Evolutionary conservation across 2,113 vertebrate genomes (phyloP).

Genomic region (Oncorhynchus kisutch): DNA sequence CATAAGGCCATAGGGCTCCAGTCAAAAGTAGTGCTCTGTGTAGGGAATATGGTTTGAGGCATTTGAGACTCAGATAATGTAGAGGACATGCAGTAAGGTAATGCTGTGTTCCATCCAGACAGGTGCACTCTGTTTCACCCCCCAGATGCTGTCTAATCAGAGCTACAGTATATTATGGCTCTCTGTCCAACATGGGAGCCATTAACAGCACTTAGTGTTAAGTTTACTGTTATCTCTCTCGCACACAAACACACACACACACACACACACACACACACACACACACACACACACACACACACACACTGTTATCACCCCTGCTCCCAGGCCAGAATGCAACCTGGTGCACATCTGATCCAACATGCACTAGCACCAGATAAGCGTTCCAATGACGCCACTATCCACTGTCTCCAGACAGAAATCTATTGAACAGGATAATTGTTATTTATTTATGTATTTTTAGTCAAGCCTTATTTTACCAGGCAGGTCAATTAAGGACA

Average conservation of each 20-base stretch:
- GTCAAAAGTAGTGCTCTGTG: too few species aligned
- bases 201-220: conserved; percentile 50
- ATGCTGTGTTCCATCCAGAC: conserved; percentile 11
- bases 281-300: too few species aligned
- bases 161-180: background rate
- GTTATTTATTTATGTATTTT: too few species aligned
- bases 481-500: too few species aligned
- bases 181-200: conserved; percentile 21
- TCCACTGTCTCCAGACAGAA: too few species aligned
- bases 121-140: conserved; percentile 35
- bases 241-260: too few species aligned
- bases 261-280: too few species aligned
- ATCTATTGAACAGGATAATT: too few species aligned
- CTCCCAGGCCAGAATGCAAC: conserved; percentile 20
- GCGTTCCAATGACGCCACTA: background rate
- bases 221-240: conserved; percentile 6
- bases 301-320: conserved; percentile 22
- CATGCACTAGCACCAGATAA: conserved; percentile 13
- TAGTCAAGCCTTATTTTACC: too few species aligned
- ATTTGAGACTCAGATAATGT: conserved; percentile 17
- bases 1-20: too few species aligned
- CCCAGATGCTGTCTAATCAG: background rate
- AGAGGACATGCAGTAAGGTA: conserved; percentile 29
- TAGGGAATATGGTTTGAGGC: too few species aligned
- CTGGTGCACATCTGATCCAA: conserved; percentile 34